These are phyloP conservation scores for Diarsia dahlii DNA, from an alignment of 2,888 invertebrate species.

Conservation along the genomic window DNA sequence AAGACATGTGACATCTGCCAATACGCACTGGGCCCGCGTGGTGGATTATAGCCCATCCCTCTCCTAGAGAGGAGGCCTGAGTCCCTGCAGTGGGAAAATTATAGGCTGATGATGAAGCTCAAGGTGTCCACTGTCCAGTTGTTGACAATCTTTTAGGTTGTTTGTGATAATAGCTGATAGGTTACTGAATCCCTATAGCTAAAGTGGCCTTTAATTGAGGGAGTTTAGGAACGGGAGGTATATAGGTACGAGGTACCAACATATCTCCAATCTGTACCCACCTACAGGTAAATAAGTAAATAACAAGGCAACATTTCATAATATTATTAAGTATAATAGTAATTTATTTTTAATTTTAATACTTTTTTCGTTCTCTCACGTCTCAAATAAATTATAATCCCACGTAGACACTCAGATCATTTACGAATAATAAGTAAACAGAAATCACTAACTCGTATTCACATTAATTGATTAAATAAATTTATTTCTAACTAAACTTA, in stretches of 20 bases:
- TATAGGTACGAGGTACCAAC: too few species aligned
- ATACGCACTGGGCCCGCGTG: too few species aligned
- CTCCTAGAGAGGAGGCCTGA: too few species aligned
- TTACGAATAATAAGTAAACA: conserved; percentile 69
- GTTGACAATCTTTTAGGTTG: too few species aligned
- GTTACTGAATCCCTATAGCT: neutral
- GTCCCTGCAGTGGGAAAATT: too few species aligned
- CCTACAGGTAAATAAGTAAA: conserved; percentile 29
- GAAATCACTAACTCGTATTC: conserved; percentile 67
- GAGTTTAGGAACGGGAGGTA: neutral
- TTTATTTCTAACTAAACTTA: conserved; percentile 60
- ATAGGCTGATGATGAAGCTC: too few species aligned
- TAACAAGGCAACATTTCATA: conserved; percentile 42
- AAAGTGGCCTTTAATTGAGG: neutral
- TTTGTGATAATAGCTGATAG: neutral
- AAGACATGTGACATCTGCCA: too few species aligned
- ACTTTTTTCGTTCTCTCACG: conserved; percentile 67
- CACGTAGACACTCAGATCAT: conserved; percentile 78
- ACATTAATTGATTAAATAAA: conserved; percentile 64
- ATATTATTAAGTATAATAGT: too few species aligned
- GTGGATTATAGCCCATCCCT: too few species aligned
- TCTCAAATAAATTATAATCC: conserved; percentile 76
- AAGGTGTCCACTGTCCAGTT: too few species aligned
- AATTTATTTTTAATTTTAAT: conserved; percentile 64
- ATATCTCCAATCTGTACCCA: neutral